Percentiles rank a stretch among this genome's conserved stretches.
phyloP scores from a whole-genome alignment of 2,113 vertebrate species.

The Sialia sialis region DNA sequence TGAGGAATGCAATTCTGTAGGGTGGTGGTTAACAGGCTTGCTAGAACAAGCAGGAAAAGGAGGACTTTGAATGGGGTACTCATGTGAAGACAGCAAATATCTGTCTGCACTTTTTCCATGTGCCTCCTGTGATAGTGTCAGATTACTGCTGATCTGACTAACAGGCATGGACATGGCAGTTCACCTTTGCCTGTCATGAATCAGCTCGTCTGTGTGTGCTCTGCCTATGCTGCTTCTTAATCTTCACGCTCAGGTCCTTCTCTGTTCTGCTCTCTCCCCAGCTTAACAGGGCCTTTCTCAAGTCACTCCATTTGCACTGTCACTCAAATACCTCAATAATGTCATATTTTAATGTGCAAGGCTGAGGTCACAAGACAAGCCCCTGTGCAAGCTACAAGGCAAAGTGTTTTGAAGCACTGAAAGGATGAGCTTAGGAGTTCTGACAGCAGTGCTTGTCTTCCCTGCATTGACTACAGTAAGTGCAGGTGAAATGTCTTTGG shows the following conservation, averaged over 20 bases:
- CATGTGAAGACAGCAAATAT: neutral
- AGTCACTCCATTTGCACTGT: neutral
- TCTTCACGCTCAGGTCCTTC: neutral
- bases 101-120: neutral
- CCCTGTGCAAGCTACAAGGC: neutral
- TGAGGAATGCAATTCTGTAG: neutral
- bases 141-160: neutral
- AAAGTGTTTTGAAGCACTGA: neutral
- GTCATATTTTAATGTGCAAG: neutral
- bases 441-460: neutral
- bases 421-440: neutral
- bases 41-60: neutral
- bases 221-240: neutral
- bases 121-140: neutral
- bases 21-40: neutral
- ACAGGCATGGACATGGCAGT: neutral
- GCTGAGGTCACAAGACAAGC: neutral
- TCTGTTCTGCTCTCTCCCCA: neutral
- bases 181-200: neutral
- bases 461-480: neutral
- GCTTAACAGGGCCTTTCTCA: neutral
- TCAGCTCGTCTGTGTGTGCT: neutral
- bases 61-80: neutral
- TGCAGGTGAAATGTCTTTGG: neutral
- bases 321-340: fast-evolving